A percentile compares a stretch with the other conserved stretches of the same genome.
phyloP scores from a whole-genome alignment of 2,113 vertebrate species.

The Clarias magur region DNA sequence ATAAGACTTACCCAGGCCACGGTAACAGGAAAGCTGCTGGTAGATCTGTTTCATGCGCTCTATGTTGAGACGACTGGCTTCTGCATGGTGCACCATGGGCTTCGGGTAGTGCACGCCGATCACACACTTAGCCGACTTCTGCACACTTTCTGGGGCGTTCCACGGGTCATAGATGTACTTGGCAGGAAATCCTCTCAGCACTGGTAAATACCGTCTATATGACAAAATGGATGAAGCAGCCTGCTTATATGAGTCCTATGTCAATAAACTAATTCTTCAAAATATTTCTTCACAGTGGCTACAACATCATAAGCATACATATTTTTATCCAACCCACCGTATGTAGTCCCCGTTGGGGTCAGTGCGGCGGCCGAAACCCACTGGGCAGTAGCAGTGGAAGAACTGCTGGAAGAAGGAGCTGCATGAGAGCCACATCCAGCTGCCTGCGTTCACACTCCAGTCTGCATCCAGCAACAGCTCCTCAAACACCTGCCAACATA shows the following conservation, averaged over 20 bases:
- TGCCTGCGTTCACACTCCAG: constrained; percentile 97
- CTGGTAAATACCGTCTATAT: constrained; percentile 88
- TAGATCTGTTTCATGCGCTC: constrained; percentile 99
- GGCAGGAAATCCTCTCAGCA: constrained; percentile 92
- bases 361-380: constrained; percentile 94
- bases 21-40: constrained; percentile 93
- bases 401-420: constrained; percentile 99
- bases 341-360: constrained; percentile 98
- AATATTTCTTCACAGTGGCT: neutral
- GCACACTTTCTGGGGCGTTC: constrained; percentile 92
- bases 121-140: constrained; percentile 91
- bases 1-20: constrained; percentile 82
- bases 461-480: constrained; percentile 95
- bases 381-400: constrained; percentile 98
- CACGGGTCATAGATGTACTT: constrained; percentile 98
- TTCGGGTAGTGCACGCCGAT: constrained; percentile 94
- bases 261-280: neutral
- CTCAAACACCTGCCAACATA: constrained; percentile 85
- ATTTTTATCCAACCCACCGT: constrained; percentile 71
- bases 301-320: neutral
- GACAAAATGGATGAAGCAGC: neutral
- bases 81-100: constrained; percentile 95
- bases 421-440: constrained; percentile 99
- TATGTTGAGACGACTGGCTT: constrained; percentile 93
- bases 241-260: too few relatives aligned